Percentiles rank a stretch among this genome's conserved stretches.
Evolutionary conservation across 2,113 vertebrate genomes (phyloP).

Genomic region (Saccopteryx leptura): DNA sequence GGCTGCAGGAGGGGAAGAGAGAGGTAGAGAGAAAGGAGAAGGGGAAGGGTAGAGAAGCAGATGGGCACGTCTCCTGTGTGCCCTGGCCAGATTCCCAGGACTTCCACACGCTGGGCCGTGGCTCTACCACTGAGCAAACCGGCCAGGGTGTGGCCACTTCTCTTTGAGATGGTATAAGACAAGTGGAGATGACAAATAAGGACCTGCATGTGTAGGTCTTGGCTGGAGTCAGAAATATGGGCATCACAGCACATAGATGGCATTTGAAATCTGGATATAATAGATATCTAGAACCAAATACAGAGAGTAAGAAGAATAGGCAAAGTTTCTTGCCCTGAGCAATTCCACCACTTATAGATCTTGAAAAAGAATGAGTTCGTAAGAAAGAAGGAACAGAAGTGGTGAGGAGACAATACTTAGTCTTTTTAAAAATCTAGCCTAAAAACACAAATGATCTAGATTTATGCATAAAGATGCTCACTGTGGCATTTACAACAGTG

Average conservation of each 20-base stretch:
- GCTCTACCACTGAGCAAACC: too few relatives aligned
- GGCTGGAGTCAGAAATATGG: background rate
- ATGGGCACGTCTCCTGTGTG: too few relatives aligned
- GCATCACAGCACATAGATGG: background rate
- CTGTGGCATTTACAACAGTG: background rate
- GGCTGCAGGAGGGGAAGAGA: too few relatives aligned
- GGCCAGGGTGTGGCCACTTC: too few relatives aligned
- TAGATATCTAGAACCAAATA: background rate
- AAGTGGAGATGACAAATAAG: background rate
- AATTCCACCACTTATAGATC: background rate
- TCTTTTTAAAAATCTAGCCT: slow-evolving; percentile 1
- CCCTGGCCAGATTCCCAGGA: too few relatives aligned
- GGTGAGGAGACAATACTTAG: background rate
- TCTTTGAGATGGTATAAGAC: background rate
- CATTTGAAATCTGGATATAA: background rate
- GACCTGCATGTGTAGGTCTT: background rate
- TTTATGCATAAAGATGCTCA: slow-evolving; percentile 9
- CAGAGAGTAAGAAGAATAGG: background rate
- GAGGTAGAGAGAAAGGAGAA: too few relatives aligned
- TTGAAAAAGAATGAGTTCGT: background rate
- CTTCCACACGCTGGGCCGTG: too few relatives aligned
- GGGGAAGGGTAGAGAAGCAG: too few relatives aligned
- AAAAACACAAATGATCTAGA: background rate
- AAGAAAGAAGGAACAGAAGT: background rate
- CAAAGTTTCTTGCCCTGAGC: background rate